Conservation (phyloP, 2,113 vertebrate species). For the Syrrhaptes paradoxus region DNA sequence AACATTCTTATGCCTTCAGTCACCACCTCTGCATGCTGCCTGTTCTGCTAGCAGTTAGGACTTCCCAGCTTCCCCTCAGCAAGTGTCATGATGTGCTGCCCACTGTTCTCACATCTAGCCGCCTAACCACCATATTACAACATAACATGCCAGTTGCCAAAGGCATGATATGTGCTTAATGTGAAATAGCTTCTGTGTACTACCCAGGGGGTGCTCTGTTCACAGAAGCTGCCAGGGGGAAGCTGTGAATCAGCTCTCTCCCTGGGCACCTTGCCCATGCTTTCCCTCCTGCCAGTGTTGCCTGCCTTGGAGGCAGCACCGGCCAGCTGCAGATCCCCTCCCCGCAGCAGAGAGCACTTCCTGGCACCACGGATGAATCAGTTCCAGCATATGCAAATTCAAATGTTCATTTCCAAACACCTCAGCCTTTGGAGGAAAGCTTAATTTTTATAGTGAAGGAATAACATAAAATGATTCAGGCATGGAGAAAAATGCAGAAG, state of each 20-base stretch:
- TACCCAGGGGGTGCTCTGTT: conserved; percentile 21
- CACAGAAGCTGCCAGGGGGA: conserved; percentile 53
- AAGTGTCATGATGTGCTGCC: conserved; percentile 27
- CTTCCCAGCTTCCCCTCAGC: conserved; percentile 22
- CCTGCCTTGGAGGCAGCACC: conserved; percentile 38
- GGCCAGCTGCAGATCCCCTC: conserved; percentile 48
- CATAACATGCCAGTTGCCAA: conserved; percentile 33
- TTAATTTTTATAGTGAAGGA: not conserved
- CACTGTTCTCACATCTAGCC: conserved; percentile 32
- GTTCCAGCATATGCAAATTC: conserved; percentile 46
- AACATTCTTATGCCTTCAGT: conserved; percentile 4
- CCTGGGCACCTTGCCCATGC: conserved; percentile 42
- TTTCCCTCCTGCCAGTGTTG: conserved; percentile 37
- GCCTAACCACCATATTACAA: not conserved
- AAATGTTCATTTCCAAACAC: conserved; percentile 43
- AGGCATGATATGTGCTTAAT: conserved; percentile 26
- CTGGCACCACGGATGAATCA: conserved; percentile 40
- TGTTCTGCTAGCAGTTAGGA: conserved; percentile 15
- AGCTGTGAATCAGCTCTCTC: conserved; percentile 58
- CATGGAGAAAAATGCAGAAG: not conserved
- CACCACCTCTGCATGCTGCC: conserved; percentile 36
- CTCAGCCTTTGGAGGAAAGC: not conserved
- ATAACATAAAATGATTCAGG: not conserved
- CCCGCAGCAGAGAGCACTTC: not conserved
- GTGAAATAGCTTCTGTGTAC: conserved; percentile 35